A percentile compares a stretch with the other conserved stretches of the same genome.
These are phyloP conservation scores for Leptogaster cylindrica DNA, from an alignment of 2,888 invertebrate species.

Conservation along the genomic window DNA sequence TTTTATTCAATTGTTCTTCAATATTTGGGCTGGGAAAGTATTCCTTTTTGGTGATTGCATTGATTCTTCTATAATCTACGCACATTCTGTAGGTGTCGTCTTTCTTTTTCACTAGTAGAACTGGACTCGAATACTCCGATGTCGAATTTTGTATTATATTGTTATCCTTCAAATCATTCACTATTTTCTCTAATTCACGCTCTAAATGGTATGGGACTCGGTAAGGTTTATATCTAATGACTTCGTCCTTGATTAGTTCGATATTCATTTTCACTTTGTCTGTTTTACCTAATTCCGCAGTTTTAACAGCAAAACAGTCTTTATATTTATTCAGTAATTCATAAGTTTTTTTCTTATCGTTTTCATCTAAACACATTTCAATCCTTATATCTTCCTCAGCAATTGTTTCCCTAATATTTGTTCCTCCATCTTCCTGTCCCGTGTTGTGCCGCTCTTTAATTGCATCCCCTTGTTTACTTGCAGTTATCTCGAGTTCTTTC, in stretches of 20 bases:
- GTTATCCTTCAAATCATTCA: constrained; percentile 44
- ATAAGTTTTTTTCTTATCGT: neutral
- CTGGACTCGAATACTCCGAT: constrained; percentile 53
- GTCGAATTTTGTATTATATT: constrained; percentile 52
- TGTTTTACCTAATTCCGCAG: neutral
- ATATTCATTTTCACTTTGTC: neutral
- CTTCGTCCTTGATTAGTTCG: neutral
- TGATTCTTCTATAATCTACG: no score
- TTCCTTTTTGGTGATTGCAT: constrained; percentile 48
- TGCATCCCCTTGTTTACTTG: neutral
- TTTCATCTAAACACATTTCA: neutral
- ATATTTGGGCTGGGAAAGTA: constrained; percentile 45
- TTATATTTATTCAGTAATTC: neutral
- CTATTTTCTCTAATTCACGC: neutral
- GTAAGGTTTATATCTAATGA: neutral
- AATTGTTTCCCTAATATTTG: neutral
- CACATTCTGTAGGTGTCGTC: no score
- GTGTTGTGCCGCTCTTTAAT: neutral
- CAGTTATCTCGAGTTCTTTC: neutral
- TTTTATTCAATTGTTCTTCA: neutral
- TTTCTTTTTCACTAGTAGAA: constrained; percentile 50
- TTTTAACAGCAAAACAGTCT: neutral
- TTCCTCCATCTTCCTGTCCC: neutral
- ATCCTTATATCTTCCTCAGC: neutral
- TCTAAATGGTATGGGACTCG: neutral